Conservation (phyloP, 2,797 vertebrate genomes). For the Rhinichthys osculus region DNA sequence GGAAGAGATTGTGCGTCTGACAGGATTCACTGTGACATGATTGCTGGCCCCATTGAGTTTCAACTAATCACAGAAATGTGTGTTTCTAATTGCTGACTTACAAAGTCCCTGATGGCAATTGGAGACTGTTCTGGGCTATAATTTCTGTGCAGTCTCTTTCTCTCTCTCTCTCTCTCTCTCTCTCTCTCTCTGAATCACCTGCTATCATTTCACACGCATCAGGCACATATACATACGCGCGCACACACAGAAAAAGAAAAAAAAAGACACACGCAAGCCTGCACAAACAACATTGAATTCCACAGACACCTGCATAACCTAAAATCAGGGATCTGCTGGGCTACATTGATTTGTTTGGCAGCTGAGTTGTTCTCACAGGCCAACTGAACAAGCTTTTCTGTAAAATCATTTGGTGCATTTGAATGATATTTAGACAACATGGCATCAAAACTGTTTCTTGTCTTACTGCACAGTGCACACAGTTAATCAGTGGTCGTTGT, state of each 20-base stretch:
- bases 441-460: not conserved
- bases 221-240: not conserved
- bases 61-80: slow-evolving; percentile 58
- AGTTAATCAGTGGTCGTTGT: not conserved
- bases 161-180: not conserved
- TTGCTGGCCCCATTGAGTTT: slow-evolving; percentile 56
- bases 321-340: not conserved
- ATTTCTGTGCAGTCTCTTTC: slow-evolving; percentile 24
- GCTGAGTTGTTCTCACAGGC: not conserved
- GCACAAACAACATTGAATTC: not conserved
- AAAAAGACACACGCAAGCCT: not conserved
- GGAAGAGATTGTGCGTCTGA: slow-evolving; percentile 48
- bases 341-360: slow-evolving; percentile 16
- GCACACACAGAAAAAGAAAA: not conserved
- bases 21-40: slow-evolving; percentile 62
- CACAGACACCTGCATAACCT: slow-evolving; percentile 23
- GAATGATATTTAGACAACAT: slow-evolving; percentile 1
- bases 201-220: slow-evolving; percentile 19
- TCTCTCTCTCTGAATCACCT: slow-evolving; percentile 29
- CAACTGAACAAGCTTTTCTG: not conserved
- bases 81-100: slow-evolving; percentile 63
- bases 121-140: slow-evolving; percentile 50
- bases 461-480: not conserved
- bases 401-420: not conserved
- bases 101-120: slow-evolving; percentile 57